Conservation (phyloP, 2,888 invertebrate genomes). For the Scaeva pyrastri region DNA sequence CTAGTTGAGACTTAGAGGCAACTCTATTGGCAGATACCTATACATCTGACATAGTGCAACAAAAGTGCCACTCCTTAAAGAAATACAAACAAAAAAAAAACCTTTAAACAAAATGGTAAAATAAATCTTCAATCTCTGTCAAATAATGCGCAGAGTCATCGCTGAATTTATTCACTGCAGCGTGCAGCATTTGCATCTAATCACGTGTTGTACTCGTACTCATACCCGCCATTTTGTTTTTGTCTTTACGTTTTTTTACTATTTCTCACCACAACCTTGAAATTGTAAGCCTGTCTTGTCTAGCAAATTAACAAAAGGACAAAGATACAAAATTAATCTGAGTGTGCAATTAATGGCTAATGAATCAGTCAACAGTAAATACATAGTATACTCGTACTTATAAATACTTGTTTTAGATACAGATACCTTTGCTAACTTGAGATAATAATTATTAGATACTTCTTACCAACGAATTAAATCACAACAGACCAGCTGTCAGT, state of each 20-base stretch:
- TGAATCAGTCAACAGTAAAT: not conserved
- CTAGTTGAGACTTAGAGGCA: constrained; percentile 1
- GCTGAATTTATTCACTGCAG: constrained; percentile 40
- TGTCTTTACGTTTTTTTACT: no score
- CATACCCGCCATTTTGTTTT: constrained; percentile 19
- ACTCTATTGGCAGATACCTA: no score
- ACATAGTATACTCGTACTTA: no score
- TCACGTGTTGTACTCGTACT: constrained; percentile 48
- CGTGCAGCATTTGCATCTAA: constrained; percentile 59
- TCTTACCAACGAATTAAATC: constrained; percentile 2
- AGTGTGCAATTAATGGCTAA: constrained; percentile 15
- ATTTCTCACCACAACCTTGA: constrained; percentile 43
- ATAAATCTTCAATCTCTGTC: constrained; percentile 44
- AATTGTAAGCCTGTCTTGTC: constrained; percentile 26
- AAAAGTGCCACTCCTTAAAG: constrained; percentile 61
- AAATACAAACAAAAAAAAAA: not conserved
- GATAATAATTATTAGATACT: not conserved
- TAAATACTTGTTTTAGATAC: not conserved
- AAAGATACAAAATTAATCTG: constrained; percentile 47
- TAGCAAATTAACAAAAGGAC: constrained; percentile 51
- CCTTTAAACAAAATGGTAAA: constrained; percentile 37
- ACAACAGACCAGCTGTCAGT: not conserved
- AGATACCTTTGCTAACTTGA: not conserved
- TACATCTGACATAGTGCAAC: constrained; percentile 24
- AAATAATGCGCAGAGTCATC: constrained; percentile 56